These are phyloP conservation scores for Iselma pallidipennis DNA, from an alignment of 2,888 invertebrate genomes.

Conservation along the genomic window DNA sequence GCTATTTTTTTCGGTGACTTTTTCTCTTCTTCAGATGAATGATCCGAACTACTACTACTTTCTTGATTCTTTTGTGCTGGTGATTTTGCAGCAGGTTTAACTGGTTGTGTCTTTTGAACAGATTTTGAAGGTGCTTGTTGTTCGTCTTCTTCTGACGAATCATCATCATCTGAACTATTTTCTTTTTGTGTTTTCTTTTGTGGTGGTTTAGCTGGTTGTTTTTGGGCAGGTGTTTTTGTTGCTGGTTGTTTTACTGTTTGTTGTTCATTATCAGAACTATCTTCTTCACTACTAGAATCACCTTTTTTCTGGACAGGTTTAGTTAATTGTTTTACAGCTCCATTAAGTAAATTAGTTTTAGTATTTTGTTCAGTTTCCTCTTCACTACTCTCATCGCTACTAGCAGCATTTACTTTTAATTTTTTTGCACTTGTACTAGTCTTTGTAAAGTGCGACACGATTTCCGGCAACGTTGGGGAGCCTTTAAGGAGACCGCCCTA, in stretches of 20 bases:
- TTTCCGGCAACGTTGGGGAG: slow-evolving; percentile 66
- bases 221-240: slow-evolving; percentile 17
- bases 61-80: slow-evolving; percentile 32
- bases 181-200: slow-evolving; percentile 32
- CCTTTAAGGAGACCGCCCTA: slow-evolving; percentile 69
- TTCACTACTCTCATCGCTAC: slow-evolving; percentile 38
- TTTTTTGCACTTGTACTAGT: slow-evolving; percentile 57
- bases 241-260: slow-evolving; percentile 15
- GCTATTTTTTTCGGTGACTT: slow-evolving; percentile 16
- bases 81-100: slow-evolving; percentile 21
- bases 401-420: slow-evolving; percentile 27
- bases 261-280: slow-evolving; percentile 36
- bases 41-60: slow-evolving; percentile 33
- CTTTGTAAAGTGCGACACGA: slow-evolving; percentile 63
- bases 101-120: slow-evolving; percentile 26
- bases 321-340: slow-evolving; percentile 20
- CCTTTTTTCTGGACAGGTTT: slow-evolving; percentile 24
- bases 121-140: slow-evolving; percentile 30
- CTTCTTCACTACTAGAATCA: slow-evolving; percentile 30
- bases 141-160: slow-evolving; percentile 43
- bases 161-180: slow-evolving; percentile 35
- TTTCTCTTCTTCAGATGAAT: slow-evolving; percentile 36
- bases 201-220: slow-evolving; percentile 26
- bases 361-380: slow-evolving; percentile 36
- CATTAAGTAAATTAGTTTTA: slow-evolving; percentile 19